Conservation (phyloP, 1,140 invertebrate species). For the Anoplolepis gracilipes region DNA sequence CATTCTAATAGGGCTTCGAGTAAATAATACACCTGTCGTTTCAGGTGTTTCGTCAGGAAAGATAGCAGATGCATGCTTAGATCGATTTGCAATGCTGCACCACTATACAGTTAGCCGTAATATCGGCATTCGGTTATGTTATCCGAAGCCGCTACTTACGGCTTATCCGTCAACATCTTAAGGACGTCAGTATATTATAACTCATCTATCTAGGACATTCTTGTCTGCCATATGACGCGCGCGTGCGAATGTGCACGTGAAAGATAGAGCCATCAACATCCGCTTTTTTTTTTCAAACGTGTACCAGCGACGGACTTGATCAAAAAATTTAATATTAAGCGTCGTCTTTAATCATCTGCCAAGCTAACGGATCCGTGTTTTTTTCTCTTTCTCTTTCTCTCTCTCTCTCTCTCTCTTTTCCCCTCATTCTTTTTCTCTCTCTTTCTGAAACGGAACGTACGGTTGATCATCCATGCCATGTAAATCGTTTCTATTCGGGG, state of each 20-base stretch:
- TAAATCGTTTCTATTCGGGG: conserved; percentile 18
- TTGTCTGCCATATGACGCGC: conserved; percentile 67
- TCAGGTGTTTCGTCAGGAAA: conserved; percentile 16
- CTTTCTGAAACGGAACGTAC: background rate
- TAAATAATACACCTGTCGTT: conserved; percentile 49
- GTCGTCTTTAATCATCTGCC: conserved; percentile 59
- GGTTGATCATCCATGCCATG: background rate
- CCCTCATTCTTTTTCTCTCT: background rate
- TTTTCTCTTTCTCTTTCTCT: background rate
- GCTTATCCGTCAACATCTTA: conserved; percentile 56
- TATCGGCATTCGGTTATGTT: conserved; percentile 69
- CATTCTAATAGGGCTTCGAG: conserved; percentile 39
- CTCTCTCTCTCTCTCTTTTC: background rate
- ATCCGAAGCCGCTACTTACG: conserved; percentile 61
- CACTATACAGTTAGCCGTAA: conserved; percentile 72
- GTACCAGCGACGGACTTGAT: background rate
- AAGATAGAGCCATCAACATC: conserved; percentile 41
- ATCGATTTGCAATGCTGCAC: conserved; percentile 64
- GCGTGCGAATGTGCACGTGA: background rate
- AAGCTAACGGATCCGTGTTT: conserved; percentile 46
- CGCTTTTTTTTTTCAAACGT: background rate
- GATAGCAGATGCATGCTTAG: conserved; percentile 55
- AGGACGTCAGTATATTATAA: conserved; percentile 47
- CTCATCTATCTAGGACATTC: conserved; percentile 75
- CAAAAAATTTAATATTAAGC: conserved; percentile 11